Evolutionary conservation across 2,113 vertebrate species (phyloP).

Genomic region (Tyrannus savana): DNA sequence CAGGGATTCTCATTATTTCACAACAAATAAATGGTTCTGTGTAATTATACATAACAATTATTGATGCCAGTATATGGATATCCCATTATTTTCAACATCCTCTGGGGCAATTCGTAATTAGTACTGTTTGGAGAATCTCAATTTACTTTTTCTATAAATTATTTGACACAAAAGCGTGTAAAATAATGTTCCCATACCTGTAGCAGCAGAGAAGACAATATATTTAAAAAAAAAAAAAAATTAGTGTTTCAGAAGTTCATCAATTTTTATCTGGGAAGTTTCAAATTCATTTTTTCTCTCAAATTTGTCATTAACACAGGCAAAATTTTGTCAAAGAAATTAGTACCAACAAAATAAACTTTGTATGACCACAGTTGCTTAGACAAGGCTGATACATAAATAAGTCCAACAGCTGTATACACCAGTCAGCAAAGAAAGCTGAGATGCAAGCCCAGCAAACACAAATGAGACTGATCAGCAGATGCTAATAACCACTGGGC

Average conservation of each 20-base stretch:
- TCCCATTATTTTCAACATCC: conserved; percentile 3
- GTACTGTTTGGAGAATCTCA: not conserved
- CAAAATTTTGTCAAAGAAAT: not conserved
- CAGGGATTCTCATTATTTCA: conserved; percentile 19
- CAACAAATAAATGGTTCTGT: not conserved
- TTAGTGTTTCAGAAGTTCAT: rapidly evolving
- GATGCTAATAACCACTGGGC: not conserved
- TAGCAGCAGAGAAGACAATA: not conserved
- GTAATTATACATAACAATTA: conserved; percentile 29
- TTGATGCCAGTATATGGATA: not conserved
- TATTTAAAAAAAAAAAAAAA: not conserved
- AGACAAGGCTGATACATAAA: not conserved
- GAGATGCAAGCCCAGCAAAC: rapidly evolving
- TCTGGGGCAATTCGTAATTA: conserved; percentile 34
- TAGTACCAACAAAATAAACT: not conserved
- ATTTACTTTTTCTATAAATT: not conserved
- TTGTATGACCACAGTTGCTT: not conserved
- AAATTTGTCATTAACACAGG: not conserved
- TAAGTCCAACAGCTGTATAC: not conserved
- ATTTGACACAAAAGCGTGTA: not conserved
- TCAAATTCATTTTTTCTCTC: not conserved
- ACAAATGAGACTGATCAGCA: not conserved
- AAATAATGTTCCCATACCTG: not conserved
- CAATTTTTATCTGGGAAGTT: not conserved
- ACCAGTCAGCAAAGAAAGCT: not conserved